phyloP scores from a whole-genome alignment of 1,140 invertebrate genomes.

The Mercenaria mercenaria region DNA sequence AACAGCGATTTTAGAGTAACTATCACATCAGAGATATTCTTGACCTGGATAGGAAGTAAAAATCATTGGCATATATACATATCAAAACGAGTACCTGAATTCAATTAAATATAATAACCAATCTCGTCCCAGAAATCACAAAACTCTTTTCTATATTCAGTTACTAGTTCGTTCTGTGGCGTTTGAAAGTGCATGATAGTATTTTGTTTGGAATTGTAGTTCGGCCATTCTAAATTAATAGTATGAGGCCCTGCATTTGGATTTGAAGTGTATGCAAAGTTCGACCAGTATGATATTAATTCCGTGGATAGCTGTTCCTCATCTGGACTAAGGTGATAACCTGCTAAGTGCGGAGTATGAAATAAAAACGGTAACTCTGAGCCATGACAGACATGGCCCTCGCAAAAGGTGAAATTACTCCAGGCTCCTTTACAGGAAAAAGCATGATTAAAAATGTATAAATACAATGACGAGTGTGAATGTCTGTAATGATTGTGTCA shows the following conservation, averaged over 20 bases:
- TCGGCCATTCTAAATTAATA: slow-evolving; percentile 68
- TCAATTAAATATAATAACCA: slow-evolving; percentile 66
- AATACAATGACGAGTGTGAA: slow-evolving; percentile 58
- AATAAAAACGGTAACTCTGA: slow-evolving; percentile 80
- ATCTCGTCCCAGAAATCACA: slow-evolving; percentile 80
- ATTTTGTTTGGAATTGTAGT: slow-evolving; percentile 51
- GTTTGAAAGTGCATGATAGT: slow-evolving; percentile 73
- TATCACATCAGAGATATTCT: too few relatives aligned
- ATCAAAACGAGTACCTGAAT: too few relatives aligned
- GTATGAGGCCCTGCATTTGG: slow-evolving; percentile 65
- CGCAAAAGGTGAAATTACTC: slow-evolving; percentile 77
- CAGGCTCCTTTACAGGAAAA: slow-evolving; percentile 75
- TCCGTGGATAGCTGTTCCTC: slow-evolving; percentile 73
- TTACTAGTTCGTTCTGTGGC: slow-evolving; percentile 63
- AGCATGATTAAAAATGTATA: slow-evolving; percentile 79
- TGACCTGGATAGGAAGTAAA: too few relatives aligned
- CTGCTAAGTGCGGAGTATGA: slow-evolving; percentile 64
- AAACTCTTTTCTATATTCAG: slow-evolving; percentile 62
- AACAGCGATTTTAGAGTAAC: too few relatives aligned
- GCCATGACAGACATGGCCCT: slow-evolving; percentile 80
- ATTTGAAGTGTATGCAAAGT: slow-evolving; percentile 81
- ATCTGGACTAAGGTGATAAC: slow-evolving; percentile 69
- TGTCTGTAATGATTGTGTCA: slow-evolving; percentile 44
- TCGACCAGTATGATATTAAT: slow-evolving; percentile 80
- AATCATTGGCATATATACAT: too few relatives aligned